Evolutionary conservation across 1,140 invertebrate genomes (phyloP).

Genomic region (Zeugodacus cucurbitae): DNA sequence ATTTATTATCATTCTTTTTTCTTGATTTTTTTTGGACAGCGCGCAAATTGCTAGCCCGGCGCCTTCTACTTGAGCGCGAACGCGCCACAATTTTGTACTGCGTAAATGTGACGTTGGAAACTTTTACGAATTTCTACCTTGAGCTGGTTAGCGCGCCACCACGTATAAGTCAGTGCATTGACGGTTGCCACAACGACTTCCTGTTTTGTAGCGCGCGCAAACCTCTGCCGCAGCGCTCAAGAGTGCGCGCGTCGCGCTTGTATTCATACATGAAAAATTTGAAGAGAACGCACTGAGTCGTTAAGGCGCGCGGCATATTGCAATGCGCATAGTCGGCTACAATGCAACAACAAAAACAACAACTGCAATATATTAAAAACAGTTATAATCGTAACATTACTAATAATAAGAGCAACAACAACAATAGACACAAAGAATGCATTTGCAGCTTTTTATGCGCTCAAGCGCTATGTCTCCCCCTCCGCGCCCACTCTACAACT

Average conservation of each 20-base stretch:
- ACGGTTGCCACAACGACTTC: slow-evolving; percentile 27
- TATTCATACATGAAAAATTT: neutral
- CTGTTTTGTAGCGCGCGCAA: neutral
- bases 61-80: neutral
- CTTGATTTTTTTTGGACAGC: too few species aligned
- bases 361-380: neutral
- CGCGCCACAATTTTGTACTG: neutral
- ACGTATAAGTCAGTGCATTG: neutral
- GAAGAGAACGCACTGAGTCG: neutral
- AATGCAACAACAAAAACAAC: neutral
- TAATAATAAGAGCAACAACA: neutral
- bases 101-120: neutral
- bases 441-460: neutral
- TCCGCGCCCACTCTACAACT: neutral
- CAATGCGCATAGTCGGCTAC: neutral
- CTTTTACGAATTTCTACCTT: slow-evolving; percentile 27
- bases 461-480: neutral
- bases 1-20: neutral
- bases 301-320: neutral
- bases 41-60: neutral
- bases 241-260: neutral
- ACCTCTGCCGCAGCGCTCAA: neutral
- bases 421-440: neutral
- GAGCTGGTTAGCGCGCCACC: neutral
- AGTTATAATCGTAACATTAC: neutral